Percentiles rank a stretch among this genome's conserved stretches.
phyloP scores from a whole-genome alignment of 1,140 invertebrate species.

The Lepidurus packardi region DNA sequence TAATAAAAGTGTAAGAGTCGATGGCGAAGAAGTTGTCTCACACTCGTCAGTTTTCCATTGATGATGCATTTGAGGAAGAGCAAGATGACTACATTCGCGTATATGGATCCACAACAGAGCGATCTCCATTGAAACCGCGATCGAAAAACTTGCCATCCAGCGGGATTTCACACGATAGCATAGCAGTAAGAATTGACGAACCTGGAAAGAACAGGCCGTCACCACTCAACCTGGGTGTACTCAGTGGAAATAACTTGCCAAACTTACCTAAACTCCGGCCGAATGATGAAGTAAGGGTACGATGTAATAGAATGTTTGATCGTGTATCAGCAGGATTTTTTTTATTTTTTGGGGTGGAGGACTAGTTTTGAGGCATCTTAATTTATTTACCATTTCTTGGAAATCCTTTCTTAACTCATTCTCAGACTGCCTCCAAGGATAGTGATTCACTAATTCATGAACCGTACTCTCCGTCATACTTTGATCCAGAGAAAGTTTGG shows the following conservation, averaged over 20 bases:
- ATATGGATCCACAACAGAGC: slow-evolving; percentile 32
- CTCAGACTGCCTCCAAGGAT: slow-evolving; percentile 66
- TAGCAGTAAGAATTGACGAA: background rate
- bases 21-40: slow-evolving; percentile 30
- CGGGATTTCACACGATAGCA: slow-evolving; percentile 23
- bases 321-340: background rate
- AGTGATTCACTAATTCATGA: slow-evolving; percentile 74
- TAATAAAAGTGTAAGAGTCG: background rate
- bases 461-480: slow-evolving; percentile 42
- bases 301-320: background rate
- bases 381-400: background rate
- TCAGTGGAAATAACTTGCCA: slow-evolving; percentile 26
- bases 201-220: background rate
- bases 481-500: slow-evolving; percentile 54
- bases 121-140: slow-evolving; percentile 25
- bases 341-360: background rate
- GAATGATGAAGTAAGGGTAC: slow-evolving; percentile 26
- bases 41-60: slow-evolving; percentile 30
- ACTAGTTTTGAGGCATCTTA: background rate
- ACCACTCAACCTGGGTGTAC: slow-evolving; percentile 14
- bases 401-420: slow-evolving; percentile 37
- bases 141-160: slow-evolving; percentile 11
- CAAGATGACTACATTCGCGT: slow-evolving; percentile 32
- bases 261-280: slow-evolving; percentile 23
- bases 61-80: slow-evolving; percentile 34